Evolutionary conservation across 2,888 invertebrate genomes (phyloP).

Genomic region (Alviniconcha strummeri): DNA sequence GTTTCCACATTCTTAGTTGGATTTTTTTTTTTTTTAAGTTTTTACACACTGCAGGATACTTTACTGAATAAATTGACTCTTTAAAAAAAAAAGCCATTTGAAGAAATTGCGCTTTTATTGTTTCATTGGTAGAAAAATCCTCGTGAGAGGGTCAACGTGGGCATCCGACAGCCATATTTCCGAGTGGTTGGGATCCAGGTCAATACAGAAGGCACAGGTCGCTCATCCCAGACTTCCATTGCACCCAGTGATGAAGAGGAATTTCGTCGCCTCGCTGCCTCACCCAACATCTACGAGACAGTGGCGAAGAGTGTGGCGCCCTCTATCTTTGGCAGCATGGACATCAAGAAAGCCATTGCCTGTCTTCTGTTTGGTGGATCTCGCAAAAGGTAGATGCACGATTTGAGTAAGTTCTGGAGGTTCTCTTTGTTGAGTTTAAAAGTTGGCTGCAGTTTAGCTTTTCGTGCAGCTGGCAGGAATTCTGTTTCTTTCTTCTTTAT

Average conservation of each 20-base stretch:
- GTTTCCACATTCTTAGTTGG: too few relatives aligned
- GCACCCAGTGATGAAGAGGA: conserved; percentile 82
- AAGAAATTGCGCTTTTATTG: too few relatives aligned
- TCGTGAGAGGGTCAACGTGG: conserved; percentile 80
- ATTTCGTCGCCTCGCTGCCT: conserved; percentile 88
- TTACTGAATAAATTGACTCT: too few relatives aligned
- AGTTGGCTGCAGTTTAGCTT: too few relatives aligned
- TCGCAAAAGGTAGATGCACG: conserved; percentile 73
- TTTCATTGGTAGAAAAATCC: conserved; percentile 77
- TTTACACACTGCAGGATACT: too few relatives aligned
- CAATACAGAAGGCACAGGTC: conserved; percentile 79
- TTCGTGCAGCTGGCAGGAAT: too few relatives aligned
- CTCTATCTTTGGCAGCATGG: conserved; percentile 93
- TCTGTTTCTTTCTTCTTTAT: too few relatives aligned
- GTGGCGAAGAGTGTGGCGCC: conserved; percentile 95
- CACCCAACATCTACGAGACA: conserved; percentile 90
- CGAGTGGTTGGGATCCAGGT: conserved; percentile 94
- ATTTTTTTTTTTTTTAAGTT: too few relatives aligned
- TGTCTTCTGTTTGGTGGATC: conserved; percentile 94
- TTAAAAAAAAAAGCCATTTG: too few relatives aligned
- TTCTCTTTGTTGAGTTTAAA: too few relatives aligned
- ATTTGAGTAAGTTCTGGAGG: too few relatives aligned
- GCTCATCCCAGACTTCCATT: conserved; percentile 65
- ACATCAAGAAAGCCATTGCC: conserved; percentile 98
- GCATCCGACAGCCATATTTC: conserved; percentile 95